Evolutionary conservation across 2,888 invertebrate species (phyloP).

Genomic region (Eristalis intricaria): DNA sequence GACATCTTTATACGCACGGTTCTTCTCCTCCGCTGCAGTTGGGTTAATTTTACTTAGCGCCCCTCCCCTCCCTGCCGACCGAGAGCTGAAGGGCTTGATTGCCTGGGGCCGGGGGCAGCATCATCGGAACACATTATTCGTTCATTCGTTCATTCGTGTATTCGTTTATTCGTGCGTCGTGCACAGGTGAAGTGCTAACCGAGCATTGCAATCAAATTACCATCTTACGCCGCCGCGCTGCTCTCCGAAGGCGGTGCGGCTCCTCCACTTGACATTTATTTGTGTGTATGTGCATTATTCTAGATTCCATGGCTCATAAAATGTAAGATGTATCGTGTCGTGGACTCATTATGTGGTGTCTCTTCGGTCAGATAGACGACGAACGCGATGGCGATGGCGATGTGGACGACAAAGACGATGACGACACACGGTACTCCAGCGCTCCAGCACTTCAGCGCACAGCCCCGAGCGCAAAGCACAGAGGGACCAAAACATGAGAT

Average conservation of each 20-base stretch:
- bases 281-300: constrained; percentile 69
- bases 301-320: constrained; percentile 70
- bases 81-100: constrained; percentile 20
- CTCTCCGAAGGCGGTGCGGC: constrained; percentile 39
- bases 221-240: constrained; percentile 62
- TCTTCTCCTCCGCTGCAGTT: constrained; percentile 41
- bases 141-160: constrained; percentile 28
- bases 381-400: neutral
- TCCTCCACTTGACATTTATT: constrained; percentile 69
- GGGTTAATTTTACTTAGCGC: constrained; percentile 50
- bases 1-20: constrained; percentile 68
- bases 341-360: constrained; percentile 66
- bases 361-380: constrained; percentile 21
- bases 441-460: no score
- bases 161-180: constrained; percentile 28
- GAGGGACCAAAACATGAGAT: constrained; percentile 33
- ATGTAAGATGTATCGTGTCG: constrained; percentile 69
- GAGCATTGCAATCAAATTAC: constrained; percentile 72
- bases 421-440: constrained; percentile 10
- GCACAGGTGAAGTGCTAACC: constrained; percentile 71
- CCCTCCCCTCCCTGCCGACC: neutral
- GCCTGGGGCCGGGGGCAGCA: neutral
- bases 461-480: constrained; percentile 8
- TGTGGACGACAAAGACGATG: neutral
- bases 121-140: constrained; percentile 48